A percentile compares a stretch with the other conserved stretches of the same genome.
phyloP scores from a whole-genome alignment of 1,140 invertebrate genomes.

The Drosophila quadrilineata region DNA sequence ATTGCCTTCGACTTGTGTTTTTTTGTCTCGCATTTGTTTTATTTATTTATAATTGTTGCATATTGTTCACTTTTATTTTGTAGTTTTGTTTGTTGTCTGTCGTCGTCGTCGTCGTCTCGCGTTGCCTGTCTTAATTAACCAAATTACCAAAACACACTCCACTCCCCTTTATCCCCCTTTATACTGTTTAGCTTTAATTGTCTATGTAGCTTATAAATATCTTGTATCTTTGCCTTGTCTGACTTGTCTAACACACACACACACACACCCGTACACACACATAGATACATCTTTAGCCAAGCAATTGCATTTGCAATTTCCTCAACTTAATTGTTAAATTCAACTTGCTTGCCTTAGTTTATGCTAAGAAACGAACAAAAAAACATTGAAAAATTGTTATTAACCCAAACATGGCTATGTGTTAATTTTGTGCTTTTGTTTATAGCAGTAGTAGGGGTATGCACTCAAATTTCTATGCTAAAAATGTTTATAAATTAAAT shows the following conservation, averaged over 20 bases:
- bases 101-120: too few species aligned
- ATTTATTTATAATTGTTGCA: conserved; percentile 13
- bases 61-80: conserved; percentile 26
- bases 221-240: conserved; percentile 31
- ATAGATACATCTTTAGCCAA: conserved; percentile 18
- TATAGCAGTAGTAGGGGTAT: conserved; percentile 30
- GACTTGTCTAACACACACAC: conserved; percentile 1
- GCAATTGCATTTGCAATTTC: conserved; percentile 51
- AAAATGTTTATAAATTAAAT: conserved; percentile 1
- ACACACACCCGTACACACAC: conserved; percentile 9
- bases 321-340: conserved; percentile 21
- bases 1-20: too few species aligned
- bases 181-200: conserved; percentile 28
- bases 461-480: neutral
- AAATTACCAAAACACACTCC: neutral
- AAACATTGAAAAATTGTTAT: conserved; percentile 22
- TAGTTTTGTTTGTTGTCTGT: conserved; percentile 49
- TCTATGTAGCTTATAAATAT: conserved; percentile 24
- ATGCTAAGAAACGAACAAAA: too few species aligned
- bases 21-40: conserved; percentile 19
- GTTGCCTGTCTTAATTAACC: conserved; percentile 43
- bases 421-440: conserved; percentile 16
- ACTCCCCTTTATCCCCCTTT: conserved; percentile 17
- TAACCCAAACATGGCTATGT: conserved; percentile 8
- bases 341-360: too few species aligned